These are phyloP conservation scores for Leptinotarsa tumamoca DNA, from an alignment of 2,888 invertebrate species.

Conservation along the genomic window DNA sequence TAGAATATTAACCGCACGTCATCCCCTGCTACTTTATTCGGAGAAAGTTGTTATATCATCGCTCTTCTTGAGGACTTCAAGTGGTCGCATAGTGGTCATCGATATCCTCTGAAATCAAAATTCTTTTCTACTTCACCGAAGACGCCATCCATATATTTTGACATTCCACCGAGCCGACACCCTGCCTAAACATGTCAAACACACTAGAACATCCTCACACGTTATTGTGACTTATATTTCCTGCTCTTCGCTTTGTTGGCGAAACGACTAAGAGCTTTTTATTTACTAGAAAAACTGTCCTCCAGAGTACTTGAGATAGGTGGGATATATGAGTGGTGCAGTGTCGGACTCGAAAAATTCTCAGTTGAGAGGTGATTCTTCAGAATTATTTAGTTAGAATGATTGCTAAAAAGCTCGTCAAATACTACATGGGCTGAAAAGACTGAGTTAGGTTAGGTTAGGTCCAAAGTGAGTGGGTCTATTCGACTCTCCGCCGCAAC, in stretches of 20 bases:
- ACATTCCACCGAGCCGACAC: constrained; percentile 7
- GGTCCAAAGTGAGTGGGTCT: too few relatives aligned
- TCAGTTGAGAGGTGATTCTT: background rate
- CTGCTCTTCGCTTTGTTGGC: constrained; percentile 33
- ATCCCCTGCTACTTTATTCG: constrained; percentile 13
- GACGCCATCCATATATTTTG: constrained; percentile 14
- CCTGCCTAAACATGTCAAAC: constrained; percentile 34
- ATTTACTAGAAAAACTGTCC: constrained; percentile 11
- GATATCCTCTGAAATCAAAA: background rate
- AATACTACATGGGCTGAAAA: too few relatives aligned
- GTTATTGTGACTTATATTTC: constrained; percentile 38
- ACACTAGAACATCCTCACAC: constrained; percentile 26
- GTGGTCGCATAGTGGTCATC: background rate
- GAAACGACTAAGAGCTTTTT: constrained; percentile 24
- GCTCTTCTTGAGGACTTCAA: background rate
- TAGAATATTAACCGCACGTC: constrained; percentile 6
- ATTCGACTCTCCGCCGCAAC: too few relatives aligned
- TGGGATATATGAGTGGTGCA: background rate
- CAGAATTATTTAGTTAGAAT: too few relatives aligned
- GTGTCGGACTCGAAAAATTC: background rate
- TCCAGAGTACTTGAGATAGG: background rate
- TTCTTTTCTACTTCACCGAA: constrained; percentile 9
- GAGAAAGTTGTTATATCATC: background rate
- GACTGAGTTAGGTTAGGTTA: too few relatives aligned
- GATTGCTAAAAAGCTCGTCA: too few relatives aligned